Evolutionary conservation across 2,888 invertebrate genomes (phyloP), one percentile per base, ranked within the genome.

Genomic region (Dromius quadrimaculatus): DNA sequence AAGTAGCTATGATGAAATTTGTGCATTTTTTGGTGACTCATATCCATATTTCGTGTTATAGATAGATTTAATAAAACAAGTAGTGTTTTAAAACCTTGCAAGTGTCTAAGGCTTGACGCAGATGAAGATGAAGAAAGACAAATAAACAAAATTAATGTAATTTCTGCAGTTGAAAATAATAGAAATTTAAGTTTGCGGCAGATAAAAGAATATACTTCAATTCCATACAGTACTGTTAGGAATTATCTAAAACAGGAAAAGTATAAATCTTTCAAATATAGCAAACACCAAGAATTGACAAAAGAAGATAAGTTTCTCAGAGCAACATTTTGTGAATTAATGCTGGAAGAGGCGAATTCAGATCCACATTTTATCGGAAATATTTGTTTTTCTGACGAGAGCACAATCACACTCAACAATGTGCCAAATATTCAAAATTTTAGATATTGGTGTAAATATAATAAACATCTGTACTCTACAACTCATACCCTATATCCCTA

Each of bases 371-470:
- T 61, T 20, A n/a, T 61, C 2, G 15, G 3, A n/a, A 61, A 32
- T 17, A 61, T 36, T 13, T 61, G 34, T 20, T 61, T 61, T 36
- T 36, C 61, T 32, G 38, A 61, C 6, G 61, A 61, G 22, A 11
- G 11, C 3, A 62, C 62, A 5, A 22, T 62, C 41, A 62, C 43
- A 5, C 38, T 62, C n/a, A 2, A 38, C 6, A 41, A 41, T 22
- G 38, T 6, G 41, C 22, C 43, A 41, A 62, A 62, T 41, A 5
- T 23, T 38, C 38, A 62, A 62, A 62, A 62, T 38, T 38, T 19
- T 19, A 62, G 38, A 28, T 41, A 36, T 36, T 62, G 41, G 41
- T 11, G 15, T 19, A 62, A 62, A 8, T 20, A 62, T 8, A 62
- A 62, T 62, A 20, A 19, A 17, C 22, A 17, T 4, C 1, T 1